These are phyloP conservation scores for Hemicentrotus pulcherrimus DNA, from an alignment of 35 echinoderm and acorn worm species.

Conservation along the genomic window DNA sequence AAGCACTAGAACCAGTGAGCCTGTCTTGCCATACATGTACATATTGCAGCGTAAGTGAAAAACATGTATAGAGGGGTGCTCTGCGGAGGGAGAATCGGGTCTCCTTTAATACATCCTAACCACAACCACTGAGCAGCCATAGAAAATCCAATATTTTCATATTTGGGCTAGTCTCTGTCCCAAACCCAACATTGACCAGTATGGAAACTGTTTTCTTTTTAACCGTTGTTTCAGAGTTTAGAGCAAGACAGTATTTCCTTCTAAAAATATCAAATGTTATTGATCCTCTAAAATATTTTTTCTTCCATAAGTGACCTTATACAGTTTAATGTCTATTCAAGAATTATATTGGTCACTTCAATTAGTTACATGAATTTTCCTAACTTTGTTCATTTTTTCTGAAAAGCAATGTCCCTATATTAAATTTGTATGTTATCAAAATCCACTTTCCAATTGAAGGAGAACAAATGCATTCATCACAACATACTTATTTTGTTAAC, in stretches of 20 bases:
- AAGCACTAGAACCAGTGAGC: neutral
- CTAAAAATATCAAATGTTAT: neutral
- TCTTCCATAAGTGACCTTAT: neutral
- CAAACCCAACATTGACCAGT: neutral
- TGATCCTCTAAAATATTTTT: neutral
- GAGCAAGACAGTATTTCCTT: neutral
- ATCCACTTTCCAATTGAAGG: too few species aligned
- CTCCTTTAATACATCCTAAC: constrained; percentile 7
- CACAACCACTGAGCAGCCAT: neutral
- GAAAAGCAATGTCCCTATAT: too few species aligned
- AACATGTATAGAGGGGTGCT: neutral
- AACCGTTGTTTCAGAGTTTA: neutral
- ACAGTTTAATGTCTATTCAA: too few species aligned
- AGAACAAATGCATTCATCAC: too few species aligned
- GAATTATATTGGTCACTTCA: too few species aligned
- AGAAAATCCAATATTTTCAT: constrained; percentile 35
- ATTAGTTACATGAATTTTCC: too few species aligned
- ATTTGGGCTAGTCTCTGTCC: constrained; percentile 16
- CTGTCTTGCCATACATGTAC: neutral
- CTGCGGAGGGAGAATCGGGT: neutral
- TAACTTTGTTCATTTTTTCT: too few species aligned
- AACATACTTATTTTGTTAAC: too few species aligned
- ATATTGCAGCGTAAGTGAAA: constrained; percentile 12
- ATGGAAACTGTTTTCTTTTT: neutral
- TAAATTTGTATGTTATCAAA: too few species aligned